Conservation (phyloP, 2,797 vertebrate genomes). For the Rhabdomys pumilio region DNA sequence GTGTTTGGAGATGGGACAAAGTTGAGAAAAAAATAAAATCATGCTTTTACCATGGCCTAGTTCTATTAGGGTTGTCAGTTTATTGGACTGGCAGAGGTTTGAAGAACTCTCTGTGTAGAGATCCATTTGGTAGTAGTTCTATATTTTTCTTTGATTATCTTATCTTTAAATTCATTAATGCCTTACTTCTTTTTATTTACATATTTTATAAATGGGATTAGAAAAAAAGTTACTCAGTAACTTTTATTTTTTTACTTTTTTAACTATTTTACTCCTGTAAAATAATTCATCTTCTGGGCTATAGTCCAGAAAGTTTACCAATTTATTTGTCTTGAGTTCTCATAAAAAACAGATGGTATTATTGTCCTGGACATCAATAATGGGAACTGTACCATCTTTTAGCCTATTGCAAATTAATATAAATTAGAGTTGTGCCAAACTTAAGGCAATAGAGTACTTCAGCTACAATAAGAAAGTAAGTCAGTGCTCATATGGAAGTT, state of each 20-base stretch:
- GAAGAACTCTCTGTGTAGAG: background rate
- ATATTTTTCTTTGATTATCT: background rate
- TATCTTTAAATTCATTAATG: conserved; percentile 13
- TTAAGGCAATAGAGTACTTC: conserved; percentile 31
- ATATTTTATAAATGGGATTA: conserved; percentile 25
- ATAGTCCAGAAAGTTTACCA: background rate
- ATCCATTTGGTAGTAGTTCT: background rate
- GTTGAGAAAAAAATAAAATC: background rate
- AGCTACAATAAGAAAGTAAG: conserved; percentile 4
- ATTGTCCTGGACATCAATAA: background rate
- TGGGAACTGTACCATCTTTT: background rate
- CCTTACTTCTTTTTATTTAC: conserved; percentile 50
- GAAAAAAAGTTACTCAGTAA: conserved; percentile 2
- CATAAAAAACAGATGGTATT: conserved; percentile 19
- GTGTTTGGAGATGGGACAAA: background rate
- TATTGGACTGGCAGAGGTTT: background rate
- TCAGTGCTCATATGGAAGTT: background rate
- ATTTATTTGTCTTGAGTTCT: conserved; percentile 39
- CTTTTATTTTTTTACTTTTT: background rate
- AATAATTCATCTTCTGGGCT: conserved; percentile 38
- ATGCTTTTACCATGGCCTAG: background rate
- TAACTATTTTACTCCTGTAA: conserved; percentile 7
- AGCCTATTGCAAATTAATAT: conserved; percentile 9
- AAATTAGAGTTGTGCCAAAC: conserved; percentile 26
- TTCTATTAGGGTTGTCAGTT: background rate